Conservation (phyloP, 2,113 vertebrate species). For the Centrocercus urophasianus region DNA sequence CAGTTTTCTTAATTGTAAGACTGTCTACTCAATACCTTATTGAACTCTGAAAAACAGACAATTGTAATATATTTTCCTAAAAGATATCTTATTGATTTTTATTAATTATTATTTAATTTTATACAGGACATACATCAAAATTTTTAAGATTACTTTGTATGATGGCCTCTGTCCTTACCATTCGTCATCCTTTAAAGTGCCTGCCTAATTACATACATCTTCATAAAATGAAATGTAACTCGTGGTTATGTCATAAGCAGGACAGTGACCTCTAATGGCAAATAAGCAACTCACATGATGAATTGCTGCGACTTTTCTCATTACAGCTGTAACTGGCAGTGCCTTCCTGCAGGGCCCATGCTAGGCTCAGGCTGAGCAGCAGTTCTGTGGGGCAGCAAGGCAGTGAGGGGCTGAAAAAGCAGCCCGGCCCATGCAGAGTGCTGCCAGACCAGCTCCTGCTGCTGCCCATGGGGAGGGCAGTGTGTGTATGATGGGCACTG, state of each 20-base stretch:
- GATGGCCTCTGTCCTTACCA: background rate
- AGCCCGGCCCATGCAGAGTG: background rate
- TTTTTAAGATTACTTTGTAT: background rate
- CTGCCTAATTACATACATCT: background rate
- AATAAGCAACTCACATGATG: background rate
- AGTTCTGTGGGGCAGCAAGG: background rate
- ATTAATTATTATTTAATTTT: background rate
- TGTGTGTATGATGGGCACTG: rapidly evolving
- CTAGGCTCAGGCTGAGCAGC: background rate
- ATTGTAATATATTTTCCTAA: background rate
- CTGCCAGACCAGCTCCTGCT: background rate
- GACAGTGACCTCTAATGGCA: slow-evolving; percentile 62
- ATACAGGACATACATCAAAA: background rate
- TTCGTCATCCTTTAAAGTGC: background rate
- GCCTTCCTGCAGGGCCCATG: background rate
- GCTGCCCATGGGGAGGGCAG: background rate
- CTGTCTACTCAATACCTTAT: background rate
- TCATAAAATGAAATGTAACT: background rate
- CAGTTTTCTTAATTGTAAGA: background rate
- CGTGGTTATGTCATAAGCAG: background rate
- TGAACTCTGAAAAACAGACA: background rate
- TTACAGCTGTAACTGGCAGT: background rate
- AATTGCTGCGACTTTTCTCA: background rate
- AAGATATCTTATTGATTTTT: background rate
- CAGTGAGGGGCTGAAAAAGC: background rate